Conservation (phyloP, 35 echinoderm and acorn worm species). For the Lytechinus variegatus region DNA sequence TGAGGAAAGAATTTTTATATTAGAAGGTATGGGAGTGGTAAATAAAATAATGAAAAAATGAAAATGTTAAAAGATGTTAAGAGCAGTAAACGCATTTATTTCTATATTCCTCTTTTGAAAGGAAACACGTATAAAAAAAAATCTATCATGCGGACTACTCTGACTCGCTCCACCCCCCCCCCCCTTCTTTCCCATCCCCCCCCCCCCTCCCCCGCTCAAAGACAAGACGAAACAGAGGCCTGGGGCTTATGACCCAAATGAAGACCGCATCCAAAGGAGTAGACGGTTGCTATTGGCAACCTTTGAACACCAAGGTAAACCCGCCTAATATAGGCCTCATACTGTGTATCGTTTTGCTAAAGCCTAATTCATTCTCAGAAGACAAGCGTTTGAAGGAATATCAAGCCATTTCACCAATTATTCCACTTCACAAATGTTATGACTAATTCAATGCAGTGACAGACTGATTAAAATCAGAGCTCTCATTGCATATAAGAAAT, state of each 20-base stretch:
- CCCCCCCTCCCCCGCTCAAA: neutral
- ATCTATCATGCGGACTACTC: neutral
- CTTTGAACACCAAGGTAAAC: neutral
- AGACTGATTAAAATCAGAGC: too few species aligned
- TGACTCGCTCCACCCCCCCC: neutral
- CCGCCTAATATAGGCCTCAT: neutral
- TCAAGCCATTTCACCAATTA: too few species aligned
- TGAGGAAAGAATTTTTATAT: too few species aligned
- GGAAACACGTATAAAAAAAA: too few species aligned
- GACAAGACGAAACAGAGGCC: neutral
- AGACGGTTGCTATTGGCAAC: constrained; percentile 17
- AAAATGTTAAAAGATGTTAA: too few species aligned
- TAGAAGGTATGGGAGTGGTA: too few species aligned
- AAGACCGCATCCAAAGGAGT: neutral
- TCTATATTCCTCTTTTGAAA: too few species aligned
- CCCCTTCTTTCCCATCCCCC: neutral
- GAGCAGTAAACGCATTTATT: too few species aligned
- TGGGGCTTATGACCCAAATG: neutral
- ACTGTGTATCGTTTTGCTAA: neutral
- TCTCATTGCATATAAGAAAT: too few species aligned
- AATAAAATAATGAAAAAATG: too few species aligned
- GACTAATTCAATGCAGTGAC: too few species aligned
- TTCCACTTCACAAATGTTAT: too few species aligned
- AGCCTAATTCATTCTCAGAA: neutral
- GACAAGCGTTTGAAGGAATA: neutral